A percentile compares a stretch with the other conserved stretches of the same genome.
Conservation (phyloP, 2,113 vertebrate species). For the Gorilla gorilla region DNA sequence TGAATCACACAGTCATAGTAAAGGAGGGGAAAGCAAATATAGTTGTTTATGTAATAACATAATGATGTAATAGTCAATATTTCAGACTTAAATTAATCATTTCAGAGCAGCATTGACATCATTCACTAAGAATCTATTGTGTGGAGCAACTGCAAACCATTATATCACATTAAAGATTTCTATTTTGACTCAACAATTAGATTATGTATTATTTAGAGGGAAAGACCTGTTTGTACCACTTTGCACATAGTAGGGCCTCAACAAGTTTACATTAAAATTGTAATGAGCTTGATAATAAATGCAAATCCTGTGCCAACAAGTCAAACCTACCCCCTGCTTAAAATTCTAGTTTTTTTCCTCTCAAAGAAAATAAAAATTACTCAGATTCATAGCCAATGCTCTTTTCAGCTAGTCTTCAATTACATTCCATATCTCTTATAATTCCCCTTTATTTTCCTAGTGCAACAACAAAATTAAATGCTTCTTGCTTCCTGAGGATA, state of each 20-base stretch:
- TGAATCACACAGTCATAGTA: neutral
- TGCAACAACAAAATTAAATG: neutral
- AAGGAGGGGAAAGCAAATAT: neutral
- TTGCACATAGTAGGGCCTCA: neutral
- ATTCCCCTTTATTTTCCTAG: neutral
- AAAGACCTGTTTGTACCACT: neutral
- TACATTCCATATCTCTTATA: neutral
- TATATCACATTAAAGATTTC: neutral
- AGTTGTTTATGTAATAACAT: neutral
- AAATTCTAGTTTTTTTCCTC: neutral
- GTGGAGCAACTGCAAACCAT: neutral
- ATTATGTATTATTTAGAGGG: neutral
- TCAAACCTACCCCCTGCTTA: neutral
- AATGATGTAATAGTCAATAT: slow-evolving; percentile 10
- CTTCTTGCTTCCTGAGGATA: neutral
- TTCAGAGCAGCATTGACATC: neutral
- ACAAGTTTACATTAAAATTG: neutral
- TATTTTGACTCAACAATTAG: neutral
- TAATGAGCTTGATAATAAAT: neutral
- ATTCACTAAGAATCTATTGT: neutral
- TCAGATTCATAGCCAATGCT: neutral
- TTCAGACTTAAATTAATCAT: slow-evolving; percentile 7
- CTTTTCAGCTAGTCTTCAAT: neutral
- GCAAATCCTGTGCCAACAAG: neutral
- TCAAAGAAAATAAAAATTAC: neutral